Conservation (phyloP, 2,888 invertebrate genomes). For the Clunio marinus region DNA sequence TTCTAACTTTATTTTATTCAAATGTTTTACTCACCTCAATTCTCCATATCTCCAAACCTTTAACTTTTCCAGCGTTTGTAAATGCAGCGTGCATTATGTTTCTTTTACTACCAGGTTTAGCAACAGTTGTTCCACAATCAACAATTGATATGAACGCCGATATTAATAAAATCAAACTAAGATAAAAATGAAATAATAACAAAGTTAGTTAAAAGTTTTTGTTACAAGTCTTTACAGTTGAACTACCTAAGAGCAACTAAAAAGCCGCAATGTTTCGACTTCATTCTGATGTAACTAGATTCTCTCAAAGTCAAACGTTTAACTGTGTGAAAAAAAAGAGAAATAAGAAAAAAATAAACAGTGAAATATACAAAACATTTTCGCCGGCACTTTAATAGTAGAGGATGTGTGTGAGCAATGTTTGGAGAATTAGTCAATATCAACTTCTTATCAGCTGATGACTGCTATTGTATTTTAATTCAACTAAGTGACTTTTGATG, state of each 20-base stretch:
- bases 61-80: conserved; percentile 61
- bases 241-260: conserved; percentile 25
- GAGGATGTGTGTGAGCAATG: too few species aligned
- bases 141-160: background rate
- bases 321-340: background rate
- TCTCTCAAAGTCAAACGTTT: background rate
- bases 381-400: too few species aligned
- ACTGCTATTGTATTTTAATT: too few species aligned
- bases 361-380: background rate
- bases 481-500: too few species aligned
- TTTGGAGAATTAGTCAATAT: too few species aligned
- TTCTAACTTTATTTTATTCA: too few species aligned
- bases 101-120: background rate
- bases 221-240: background rate
- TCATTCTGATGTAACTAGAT: conserved; percentile 10
- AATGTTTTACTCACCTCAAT: conserved; percentile 69
- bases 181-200: background rate
- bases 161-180: too few species aligned
- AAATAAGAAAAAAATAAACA: background rate
- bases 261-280: conserved; percentile 19
- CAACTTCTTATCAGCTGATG: too few species aligned
- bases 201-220: background rate
- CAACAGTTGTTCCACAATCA: conserved; percentile 24
- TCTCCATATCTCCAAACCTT: conserved; percentile 74
- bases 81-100: conserved; percentile 61